Percentiles rank a stretch among this genome's conserved stretches.
Evolutionary conservation across 2,113 vertebrate genomes (phyloP).

Genomic region (Peromyscus maniculatus): DNA sequence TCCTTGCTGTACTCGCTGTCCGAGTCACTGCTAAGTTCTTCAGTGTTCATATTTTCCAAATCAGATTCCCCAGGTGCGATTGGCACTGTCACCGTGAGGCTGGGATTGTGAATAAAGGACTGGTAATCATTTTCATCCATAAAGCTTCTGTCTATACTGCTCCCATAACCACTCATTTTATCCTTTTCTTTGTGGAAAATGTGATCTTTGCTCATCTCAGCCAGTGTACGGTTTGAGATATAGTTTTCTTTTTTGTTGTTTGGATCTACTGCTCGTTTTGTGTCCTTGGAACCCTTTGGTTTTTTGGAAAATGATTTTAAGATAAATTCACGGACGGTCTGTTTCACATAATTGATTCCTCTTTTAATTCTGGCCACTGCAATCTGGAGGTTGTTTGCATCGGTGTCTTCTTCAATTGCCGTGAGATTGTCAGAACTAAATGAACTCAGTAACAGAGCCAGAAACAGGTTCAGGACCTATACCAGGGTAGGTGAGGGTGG

Average conservation of each 20-base stretch:
- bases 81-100: constrained; percentile 94
- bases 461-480: constrained; percentile 97
- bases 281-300: constrained; percentile 85
- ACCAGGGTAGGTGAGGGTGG: background rate
- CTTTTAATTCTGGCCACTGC: constrained; percentile 93
- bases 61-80: constrained; percentile 97
- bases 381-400: constrained; percentile 95
- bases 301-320: constrained; percentile 86
- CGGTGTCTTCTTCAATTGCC: constrained; percentile 91
- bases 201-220: constrained; percentile 90
- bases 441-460: constrained; percentile 97
- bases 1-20: constrained; percentile 91
- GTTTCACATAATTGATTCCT: constrained; percentile 90
- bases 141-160: constrained; percentile 88
- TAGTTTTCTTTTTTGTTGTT: constrained; percentile 87
- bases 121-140: constrained; percentile 88
- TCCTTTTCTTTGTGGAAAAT: constrained; percentile 89
- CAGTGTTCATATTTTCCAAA: constrained; percentile 95
- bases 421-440: constrained; percentile 98
- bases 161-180: constrained; percentile 87
- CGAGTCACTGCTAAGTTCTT: constrained; percentile 96
- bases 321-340: constrained; percentile 86
- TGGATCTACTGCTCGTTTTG: constrained; percentile 87
- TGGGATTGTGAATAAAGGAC: constrained; percentile 94
- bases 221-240: constrained; percentile 88